Conservation (phyloP, 1,140 invertebrate species). For the Nasonia longicornis region DNA sequence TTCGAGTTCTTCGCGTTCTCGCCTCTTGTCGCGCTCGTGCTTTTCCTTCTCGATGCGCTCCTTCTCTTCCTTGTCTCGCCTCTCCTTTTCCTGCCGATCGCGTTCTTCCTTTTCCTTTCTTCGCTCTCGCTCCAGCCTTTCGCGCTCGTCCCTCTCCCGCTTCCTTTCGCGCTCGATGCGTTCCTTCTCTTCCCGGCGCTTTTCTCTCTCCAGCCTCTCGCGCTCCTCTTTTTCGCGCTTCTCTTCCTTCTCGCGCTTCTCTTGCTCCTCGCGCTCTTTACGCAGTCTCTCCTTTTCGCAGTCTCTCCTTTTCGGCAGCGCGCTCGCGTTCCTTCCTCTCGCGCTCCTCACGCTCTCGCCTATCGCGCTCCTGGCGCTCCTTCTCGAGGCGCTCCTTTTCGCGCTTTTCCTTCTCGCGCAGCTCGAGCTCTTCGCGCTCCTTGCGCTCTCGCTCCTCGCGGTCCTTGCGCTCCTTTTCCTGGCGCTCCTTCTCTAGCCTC, state of each 20-base stretch:
- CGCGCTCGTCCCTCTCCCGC: constrained; percentile 65
- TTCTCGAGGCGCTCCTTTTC: constrained; percentile 60
- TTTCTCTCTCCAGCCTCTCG: constrained; percentile 64
- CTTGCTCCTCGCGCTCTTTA: constrained; percentile 56
- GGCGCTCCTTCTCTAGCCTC: constrained; percentile 58
- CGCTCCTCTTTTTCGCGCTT: constrained; percentile 61
- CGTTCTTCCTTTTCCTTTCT: constrained; percentile 60
- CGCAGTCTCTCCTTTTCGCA: constrained; percentile 48
- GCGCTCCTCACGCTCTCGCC: constrained; percentile 52
- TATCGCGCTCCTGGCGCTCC: constrained; percentile 59
- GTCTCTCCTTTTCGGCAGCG: constrained; percentile 52
- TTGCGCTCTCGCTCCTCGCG: constrained; percentile 58
- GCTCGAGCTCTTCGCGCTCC: constrained; percentile 56
- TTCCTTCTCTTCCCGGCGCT: constrained; percentile 66
- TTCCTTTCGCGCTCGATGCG: constrained; percentile 64
- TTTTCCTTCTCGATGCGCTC: constrained; percentile 58
- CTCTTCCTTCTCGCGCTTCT: constrained; percentile 66
- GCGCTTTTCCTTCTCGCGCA: constrained; percentile 64
- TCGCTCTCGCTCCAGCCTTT: constrained; percentile 66
- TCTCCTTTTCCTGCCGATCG: constrained; percentile 60
- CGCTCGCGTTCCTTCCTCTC: constrained; percentile 55
- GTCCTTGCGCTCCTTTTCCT: constrained; percentile 57
- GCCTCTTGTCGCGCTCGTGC: constrained; percentile 59
- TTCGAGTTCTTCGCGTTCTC: constrained; percentile 60
- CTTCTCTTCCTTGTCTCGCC: constrained; percentile 67